These are phyloP conservation scores for Calliphora vomitoria DNA, from an alignment of 2,888 invertebrate genomes.

Conservation along the genomic window DNA sequence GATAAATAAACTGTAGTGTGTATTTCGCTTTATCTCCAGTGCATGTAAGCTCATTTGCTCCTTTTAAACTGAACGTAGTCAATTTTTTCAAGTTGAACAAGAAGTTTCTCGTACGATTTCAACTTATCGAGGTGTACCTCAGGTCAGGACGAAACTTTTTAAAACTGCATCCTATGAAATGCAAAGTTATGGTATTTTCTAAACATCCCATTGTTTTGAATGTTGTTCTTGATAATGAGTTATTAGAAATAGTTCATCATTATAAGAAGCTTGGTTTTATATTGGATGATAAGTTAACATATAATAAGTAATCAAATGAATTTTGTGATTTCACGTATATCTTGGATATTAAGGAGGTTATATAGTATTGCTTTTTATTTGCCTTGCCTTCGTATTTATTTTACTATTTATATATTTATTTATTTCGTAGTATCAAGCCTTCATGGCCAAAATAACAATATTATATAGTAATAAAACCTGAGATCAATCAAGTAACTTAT, in stretches of 20 bases:
- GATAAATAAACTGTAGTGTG: not conserved
- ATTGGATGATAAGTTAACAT: no score
- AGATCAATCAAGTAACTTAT: no score
- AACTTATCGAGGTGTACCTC: not conserved
- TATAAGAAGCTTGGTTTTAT: no score
- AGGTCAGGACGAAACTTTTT: not conserved
- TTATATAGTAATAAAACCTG: no score
- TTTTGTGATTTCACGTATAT: not conserved
- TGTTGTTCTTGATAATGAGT: not conserved
- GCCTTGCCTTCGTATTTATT: not conserved
- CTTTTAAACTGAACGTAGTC: not conserved
- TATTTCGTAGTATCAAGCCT: no score
- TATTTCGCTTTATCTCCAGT: not conserved
- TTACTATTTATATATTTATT: no score
- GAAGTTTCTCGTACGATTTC: not conserved
- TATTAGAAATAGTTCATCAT: no score
- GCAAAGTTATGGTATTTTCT: not conserved
- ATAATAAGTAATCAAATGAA: not conserved
- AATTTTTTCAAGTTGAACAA: not conserved
- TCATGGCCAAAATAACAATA: no score
- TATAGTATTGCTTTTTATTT: slow-evolving; percentile 1
- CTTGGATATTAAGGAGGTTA: not conserved
- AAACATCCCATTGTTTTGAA: not conserved
- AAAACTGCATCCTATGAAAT: not conserved
- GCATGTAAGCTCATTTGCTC: not conserved